Evolutionary conservation across 2,797 vertebrate species (phyloP).

Genomic region (Lithobates sylvaticus): DNA sequence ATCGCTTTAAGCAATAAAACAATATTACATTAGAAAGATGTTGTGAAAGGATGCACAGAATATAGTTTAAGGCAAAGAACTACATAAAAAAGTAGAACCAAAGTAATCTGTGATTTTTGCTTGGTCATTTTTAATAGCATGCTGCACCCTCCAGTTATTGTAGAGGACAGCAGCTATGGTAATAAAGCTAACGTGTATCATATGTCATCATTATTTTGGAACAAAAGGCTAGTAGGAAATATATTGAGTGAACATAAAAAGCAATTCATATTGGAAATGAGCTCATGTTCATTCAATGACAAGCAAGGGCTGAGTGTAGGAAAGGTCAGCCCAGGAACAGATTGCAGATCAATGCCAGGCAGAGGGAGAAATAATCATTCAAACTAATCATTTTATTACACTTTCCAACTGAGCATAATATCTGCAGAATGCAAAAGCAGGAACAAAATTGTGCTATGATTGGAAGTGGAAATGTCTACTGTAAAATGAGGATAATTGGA

Average conservation of each 20-base stretch:
- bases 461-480: slow-evolving; percentile 34
- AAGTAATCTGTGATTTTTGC: background rate
- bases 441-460: slow-evolving; percentile 23
- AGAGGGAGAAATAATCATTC: slow-evolving; percentile 34
- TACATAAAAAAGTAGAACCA: background rate
- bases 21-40: background rate
- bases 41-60: background rate
- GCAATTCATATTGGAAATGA: slow-evolving; percentile 55
- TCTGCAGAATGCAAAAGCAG: slow-evolving; percentile 41
- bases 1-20: no score
- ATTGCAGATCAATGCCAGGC: slow-evolving; percentile 43
- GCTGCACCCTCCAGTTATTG: slow-evolving; percentile 17
- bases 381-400: slow-evolving; percentile 50
- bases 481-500: slow-evolving; percentile 25
- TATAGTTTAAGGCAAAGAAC: background rate
- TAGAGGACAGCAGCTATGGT: slow-evolving; percentile 6
- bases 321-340: slow-evolving; percentile 50
- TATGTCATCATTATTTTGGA: slow-evolving; percentile 52
- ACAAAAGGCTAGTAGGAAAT: slow-evolving; percentile 32
- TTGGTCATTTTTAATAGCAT: slow-evolving; percentile 14
- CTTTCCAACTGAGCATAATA: slow-evolving; percentile 35
- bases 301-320: slow-evolving; percentile 30
- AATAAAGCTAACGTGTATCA: slow-evolving; percentile 44
- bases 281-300: slow-evolving; percentile 43
- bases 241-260: slow-evolving; percentile 50